These are phyloP conservation scores for Circaetus gallicus DNA, from an alignment of 2,113 vertebrate species.

Conservation along the genomic window DNA sequence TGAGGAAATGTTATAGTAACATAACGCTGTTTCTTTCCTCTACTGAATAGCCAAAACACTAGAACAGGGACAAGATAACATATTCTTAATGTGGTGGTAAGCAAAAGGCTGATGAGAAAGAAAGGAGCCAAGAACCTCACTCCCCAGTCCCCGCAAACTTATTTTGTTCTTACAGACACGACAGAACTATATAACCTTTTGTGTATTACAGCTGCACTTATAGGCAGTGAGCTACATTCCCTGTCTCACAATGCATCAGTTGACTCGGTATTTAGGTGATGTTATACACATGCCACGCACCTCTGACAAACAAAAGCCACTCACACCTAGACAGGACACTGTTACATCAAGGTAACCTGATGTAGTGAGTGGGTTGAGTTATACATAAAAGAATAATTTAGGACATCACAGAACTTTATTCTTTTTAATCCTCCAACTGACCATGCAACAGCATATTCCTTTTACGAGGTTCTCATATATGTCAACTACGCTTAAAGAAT, in stretches of 20 bases:
- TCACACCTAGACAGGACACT: background rate
- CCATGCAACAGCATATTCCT: background rate
- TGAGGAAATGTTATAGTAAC: background rate
- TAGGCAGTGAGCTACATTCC: rapidly evolving
- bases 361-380: background rate
- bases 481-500: rapidly evolving
- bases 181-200: background rate
- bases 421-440: background rate
- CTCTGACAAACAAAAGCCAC: background rate
- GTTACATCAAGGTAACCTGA: background rate
- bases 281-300: background rate
- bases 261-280: background rate
- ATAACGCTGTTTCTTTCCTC: background rate
- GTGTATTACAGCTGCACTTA: background rate
- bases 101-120: background rate
- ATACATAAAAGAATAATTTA: background rate
- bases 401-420: background rate
- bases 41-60: background rate
- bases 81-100: background rate
- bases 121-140: background rate
- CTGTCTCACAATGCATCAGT: rapidly evolving
- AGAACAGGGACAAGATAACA: background rate
- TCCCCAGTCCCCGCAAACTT: background rate
- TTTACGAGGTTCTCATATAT: background rate
- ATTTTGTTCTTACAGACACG: background rate